These are phyloP conservation scores for Luidia sarsii DNA, from an alignment of 53 echinoderm and acorn worm species.

Conservation along the genomic window DNA sequence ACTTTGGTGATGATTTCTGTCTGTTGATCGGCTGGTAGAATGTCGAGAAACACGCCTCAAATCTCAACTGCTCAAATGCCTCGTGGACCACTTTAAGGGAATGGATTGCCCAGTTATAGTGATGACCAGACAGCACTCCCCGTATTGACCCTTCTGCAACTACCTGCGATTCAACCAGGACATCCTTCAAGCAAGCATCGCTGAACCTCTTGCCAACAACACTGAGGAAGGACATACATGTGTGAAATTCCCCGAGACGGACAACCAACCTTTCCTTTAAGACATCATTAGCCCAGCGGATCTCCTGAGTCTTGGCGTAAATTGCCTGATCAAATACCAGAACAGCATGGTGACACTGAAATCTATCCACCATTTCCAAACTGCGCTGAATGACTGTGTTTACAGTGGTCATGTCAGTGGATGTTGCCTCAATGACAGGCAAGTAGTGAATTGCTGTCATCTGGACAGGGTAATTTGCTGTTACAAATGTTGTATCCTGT, in stretches of 20 bases:
- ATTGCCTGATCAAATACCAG: constrained; percentile 25
- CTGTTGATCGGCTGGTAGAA: no score
- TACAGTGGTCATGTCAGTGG: constrained; percentile 28
- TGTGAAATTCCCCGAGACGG: constrained; percentile 67
- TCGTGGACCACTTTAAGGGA: constrained; percentile 46
- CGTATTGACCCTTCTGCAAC: constrained; percentile 32
- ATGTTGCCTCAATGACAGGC: constrained; percentile 63
- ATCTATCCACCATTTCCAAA: constrained; percentile 32
- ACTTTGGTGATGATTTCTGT: no score
- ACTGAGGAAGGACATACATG: constrained; percentile 40
- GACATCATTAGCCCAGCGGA: background rate
- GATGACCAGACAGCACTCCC: constrained; percentile 47
- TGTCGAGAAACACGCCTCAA: no score
- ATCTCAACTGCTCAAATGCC: constrained; percentile 49
- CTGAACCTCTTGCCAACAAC: constrained; percentile 50
- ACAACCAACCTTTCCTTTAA: constrained; percentile 37
- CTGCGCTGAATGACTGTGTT: constrained; percentile 44
- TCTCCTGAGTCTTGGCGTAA: constrained; percentile 8
- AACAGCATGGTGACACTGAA: constrained; percentile 4
- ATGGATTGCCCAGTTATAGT: constrained; percentile 48
- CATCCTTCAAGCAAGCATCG: constrained; percentile 51
- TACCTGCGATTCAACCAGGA: constrained; percentile 28
- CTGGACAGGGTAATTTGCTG: background rate
- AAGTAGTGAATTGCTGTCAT: constrained; percentile 48
- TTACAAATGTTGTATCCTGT: no score